phyloP scores from a whole-genome alignment of 2,797 vertebrate genomes.

The Oceanodroma leucorhoa region DNA sequence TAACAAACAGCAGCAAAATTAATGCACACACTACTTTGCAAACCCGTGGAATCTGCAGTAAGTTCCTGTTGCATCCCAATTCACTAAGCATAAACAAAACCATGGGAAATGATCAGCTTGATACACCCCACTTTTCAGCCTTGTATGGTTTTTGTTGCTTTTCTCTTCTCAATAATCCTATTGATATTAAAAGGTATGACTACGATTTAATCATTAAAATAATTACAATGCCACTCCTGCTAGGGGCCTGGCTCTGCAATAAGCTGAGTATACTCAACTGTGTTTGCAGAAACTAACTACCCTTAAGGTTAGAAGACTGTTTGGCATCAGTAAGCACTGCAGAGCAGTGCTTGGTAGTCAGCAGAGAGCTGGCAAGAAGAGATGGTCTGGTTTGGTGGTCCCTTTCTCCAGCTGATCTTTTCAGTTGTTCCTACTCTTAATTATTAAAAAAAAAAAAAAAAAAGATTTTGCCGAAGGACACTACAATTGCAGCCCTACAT shows the following conservation, averaged over 20 bases:
- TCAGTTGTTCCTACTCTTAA: not conserved
- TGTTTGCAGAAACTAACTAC: not conserved
- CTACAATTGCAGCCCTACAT: not conserved
- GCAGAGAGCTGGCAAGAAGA: not conserved
- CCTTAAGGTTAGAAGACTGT: not conserved
- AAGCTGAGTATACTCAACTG: rapidly evolving
- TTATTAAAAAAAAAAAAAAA: not conserved
- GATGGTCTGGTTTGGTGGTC: not conserved
- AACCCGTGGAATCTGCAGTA: not conserved
- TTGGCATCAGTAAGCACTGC: not conserved
- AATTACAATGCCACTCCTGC: not conserved
- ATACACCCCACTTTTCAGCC: not conserved
- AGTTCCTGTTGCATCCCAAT: not conserved
- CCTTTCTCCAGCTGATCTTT: not conserved
- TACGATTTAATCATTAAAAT: not conserved
- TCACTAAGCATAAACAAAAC: not conserved
- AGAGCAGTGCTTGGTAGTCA: not conserved
- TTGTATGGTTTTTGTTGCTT: not conserved
- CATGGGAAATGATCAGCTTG: not conserved
- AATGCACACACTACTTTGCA: not conserved
- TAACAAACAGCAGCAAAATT: not conserved
- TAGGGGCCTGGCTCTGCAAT: not conserved
- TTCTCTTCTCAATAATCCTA: not conserved
- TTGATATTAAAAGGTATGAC: not conserved
- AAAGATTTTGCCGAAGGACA: not conserved